Conservation (phyloP, 2,797 vertebrate species). For the Lacerta bilineata region DNA sequence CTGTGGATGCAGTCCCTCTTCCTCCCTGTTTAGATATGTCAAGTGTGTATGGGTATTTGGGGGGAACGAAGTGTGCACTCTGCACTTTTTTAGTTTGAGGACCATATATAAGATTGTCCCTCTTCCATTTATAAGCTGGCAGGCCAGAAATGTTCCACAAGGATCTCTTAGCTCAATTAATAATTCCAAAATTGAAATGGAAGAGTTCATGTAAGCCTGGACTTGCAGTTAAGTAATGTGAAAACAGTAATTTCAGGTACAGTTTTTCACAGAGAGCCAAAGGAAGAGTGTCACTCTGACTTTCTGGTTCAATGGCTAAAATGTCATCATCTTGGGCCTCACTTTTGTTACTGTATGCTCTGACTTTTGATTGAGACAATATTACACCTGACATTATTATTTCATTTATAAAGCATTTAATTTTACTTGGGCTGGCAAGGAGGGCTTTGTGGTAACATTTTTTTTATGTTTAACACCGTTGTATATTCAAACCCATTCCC, state of each 20-base stretch:
- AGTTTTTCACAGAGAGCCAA: not conserved
- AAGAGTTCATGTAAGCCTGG: not conserved
- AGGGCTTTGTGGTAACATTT: not conserved
- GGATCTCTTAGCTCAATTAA: not conserved
- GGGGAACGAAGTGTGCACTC: not conserved
- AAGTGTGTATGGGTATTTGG: not conserved
- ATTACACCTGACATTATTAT: not conserved
- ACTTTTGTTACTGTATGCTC: not conserved
- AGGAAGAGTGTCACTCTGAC: no score
- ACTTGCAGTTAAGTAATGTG: not conserved
- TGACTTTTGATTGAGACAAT: not conserved
- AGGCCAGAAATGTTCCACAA: not conserved
- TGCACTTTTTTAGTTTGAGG: not conserved
- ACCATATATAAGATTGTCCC: not conserved
- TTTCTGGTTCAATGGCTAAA: not conserved
- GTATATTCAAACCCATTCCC: not conserved
- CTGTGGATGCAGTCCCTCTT: no score
- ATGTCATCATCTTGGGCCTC: not conserved
- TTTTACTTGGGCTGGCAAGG: not conserved
- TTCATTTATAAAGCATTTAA: not conserved
- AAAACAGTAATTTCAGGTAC: not conserved
- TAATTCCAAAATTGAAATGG: not conserved
- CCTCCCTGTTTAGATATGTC: not conserved
- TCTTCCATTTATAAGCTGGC: not conserved
- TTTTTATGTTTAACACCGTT: not conserved